A percentile compares a stretch with the other conserved stretches of the same genome.
phyloP scores from a whole-genome alignment of 2,113 vertebrate species.

The Oryzias javanicus region DNA sequence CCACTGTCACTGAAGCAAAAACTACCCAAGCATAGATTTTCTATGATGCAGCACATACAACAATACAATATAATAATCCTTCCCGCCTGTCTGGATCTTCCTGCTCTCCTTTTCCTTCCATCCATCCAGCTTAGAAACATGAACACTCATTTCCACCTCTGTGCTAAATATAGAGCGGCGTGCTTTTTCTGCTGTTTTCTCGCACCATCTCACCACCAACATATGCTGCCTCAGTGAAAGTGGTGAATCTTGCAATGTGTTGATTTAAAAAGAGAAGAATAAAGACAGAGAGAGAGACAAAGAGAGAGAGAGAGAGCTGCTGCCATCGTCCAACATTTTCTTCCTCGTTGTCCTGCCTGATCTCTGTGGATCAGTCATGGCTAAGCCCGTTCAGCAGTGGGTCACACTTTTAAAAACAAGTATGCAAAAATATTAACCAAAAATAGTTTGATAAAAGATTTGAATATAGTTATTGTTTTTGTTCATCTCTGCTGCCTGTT shows the following conservation, averaged over 20 bases:
- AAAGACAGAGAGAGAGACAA: constrained; percentile 16
- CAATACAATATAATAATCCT: no score
- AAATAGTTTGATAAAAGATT: no score
- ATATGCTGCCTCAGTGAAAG: constrained; percentile 15
- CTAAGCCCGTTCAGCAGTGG: not conserved
- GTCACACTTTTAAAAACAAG: no score
- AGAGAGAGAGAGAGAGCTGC: not conserved
- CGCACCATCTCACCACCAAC: not conserved
- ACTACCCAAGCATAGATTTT: no score
- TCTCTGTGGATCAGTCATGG: constrained; percentile 16
- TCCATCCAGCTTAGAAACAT: not conserved
- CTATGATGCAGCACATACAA: no score
- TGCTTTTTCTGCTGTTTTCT: constrained; percentile 8
- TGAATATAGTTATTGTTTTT: no score
- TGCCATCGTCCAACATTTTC: constrained; percentile 9
- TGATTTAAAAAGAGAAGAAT: constrained; percentile 27
- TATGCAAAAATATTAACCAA: no score
- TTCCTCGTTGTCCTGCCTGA: constrained; percentile 21
- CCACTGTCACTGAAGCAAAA: no score
- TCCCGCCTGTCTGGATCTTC: no score
- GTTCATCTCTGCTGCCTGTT: no score
- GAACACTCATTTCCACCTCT: not conserved
- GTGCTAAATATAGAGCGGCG: constrained; percentile 3
- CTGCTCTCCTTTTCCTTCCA: not conserved
- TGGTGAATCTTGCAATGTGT: constrained; percentile 5